Evolutionary conservation across 1,140 invertebrate genomes (phyloP).

Genomic region (Drosophila repletoides): DNA sequence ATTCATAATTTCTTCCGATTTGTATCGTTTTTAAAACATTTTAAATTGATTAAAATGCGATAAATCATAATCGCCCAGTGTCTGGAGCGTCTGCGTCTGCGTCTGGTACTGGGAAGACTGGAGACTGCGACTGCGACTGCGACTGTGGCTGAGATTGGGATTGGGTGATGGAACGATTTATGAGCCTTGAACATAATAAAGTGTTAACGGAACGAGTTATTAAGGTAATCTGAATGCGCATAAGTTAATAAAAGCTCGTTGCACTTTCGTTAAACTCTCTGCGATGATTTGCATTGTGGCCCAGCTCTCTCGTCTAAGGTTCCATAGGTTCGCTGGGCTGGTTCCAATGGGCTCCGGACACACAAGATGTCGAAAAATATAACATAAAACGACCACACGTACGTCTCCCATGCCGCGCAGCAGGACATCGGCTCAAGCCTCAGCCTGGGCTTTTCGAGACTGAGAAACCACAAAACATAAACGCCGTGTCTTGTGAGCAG

Average conservation of each 20-base stretch:
- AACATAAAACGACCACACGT: constrained; percentile 81
- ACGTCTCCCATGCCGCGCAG: constrained; percentile 80
- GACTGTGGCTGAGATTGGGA: neutral
- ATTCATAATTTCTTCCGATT: constrained; percentile 81
- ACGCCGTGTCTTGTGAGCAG: constrained; percentile 71
- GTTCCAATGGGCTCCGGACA: constrained; percentile 54
- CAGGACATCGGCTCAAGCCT: constrained; percentile 53
- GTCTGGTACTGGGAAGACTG: constrained; percentile 28
- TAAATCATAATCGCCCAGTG: constrained; percentile 78
- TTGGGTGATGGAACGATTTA: constrained; percentile 80
- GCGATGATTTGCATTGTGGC: constrained; percentile 57
- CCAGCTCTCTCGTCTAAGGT: constrained; percentile 52
- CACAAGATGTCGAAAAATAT: constrained; percentile 79
- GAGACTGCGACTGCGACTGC: constrained; percentile 30
- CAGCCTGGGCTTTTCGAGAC: neutral
- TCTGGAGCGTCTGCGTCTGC: constrained; percentile 8
- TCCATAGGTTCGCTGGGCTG: constrained; percentile 55
- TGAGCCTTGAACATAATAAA: constrained; percentile 80
- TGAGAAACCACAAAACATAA: constrained; percentile 35
- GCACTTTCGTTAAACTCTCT: constrained; percentile 25
- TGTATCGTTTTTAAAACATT: constrained; percentile 81
- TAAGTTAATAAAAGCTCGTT: constrained; percentile 76
- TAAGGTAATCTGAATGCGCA: constrained; percentile 80
- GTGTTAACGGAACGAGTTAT: constrained; percentile 82
- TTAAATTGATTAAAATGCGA: constrained; percentile 82